Evolutionary conservation across 1,140 invertebrate genomes (phyloP), one percentile per base, ranked within the genome.

Genomic region (Aphelinus atriplicis): DNA sequence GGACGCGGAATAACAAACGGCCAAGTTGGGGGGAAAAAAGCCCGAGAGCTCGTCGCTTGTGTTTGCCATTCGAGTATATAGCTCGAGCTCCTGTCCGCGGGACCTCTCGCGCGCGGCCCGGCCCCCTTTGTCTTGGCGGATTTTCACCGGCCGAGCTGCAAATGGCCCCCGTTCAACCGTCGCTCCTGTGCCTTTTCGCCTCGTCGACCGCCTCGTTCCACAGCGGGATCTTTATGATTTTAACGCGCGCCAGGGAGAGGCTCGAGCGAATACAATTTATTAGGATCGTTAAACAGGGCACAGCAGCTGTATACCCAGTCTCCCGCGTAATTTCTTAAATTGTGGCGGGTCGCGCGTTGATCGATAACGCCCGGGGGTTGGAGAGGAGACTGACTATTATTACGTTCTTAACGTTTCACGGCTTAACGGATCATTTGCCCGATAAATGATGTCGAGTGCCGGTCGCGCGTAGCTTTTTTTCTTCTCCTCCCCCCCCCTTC

Each of bases 61-160:
- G 67, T 77, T 82, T 82, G 58, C 63, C 79, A 82, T 82, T 82
- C 80, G 77, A 78, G 70, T 65, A 71, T 26, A 26, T 26, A 26
- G 26, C 26, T 26, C 26, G 26, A 26, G 77, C 42, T 79, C 65
- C 61, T 71, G 26, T 26, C 57, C 10, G 50, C 50, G 46, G 48
- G 3, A 46, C 66, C 53, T 3, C 26, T 63, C 53, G 66, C 51
- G 63, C n/a, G 7, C 68, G 65, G 42, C 56, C 7, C 45, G 58
- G 43, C 43, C 56, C 46, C n/a, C 46, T 65, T 9, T 73, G 26
- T n/a, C 42, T 68, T 10, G 64, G 7, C 56, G 10, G 42, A 42
- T 43, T 64, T 43, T 2, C 50, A 10, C 46, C 48, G 9, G 65
- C 57, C 42, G 50, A 73, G 0, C 50, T 60, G 43, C 57, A 26